These are phyloP conservation scores for Aleadryas rufinucha DNA, from an alignment of 2,113 vertebrate genomes.

Conservation along the genomic window DNA sequence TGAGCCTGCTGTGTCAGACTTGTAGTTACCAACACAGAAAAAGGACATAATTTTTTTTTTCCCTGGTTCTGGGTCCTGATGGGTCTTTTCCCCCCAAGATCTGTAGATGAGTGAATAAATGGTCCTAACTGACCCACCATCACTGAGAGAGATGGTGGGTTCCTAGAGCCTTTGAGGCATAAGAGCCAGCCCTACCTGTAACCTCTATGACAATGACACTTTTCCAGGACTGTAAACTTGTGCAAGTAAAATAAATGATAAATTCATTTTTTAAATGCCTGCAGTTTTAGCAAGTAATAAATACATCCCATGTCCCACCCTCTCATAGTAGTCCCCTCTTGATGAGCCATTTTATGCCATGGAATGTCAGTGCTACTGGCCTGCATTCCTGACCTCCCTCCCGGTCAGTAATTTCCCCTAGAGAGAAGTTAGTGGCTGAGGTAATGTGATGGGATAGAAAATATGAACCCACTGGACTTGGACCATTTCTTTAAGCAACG, in stretches of 20 bases:
- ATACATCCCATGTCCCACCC: background rate
- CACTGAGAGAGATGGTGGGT: background rate
- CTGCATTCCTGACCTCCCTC: background rate
- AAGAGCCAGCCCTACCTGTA: background rate
- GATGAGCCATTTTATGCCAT: background rate
- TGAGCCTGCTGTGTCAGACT: background rate
- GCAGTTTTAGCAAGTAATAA: background rate
- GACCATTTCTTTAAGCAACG: slow-evolving; percentile 75
- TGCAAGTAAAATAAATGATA: background rate
- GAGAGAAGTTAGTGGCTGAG: background rate
- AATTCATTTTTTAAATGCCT: background rate
- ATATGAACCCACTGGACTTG: background rate
- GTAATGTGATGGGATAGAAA: background rate
- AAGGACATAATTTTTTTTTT: background rate
- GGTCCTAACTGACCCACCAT: background rate
- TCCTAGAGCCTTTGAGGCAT: background rate
- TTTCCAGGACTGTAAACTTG: background rate
- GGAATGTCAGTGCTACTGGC: background rate
- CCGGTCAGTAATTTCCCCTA: background rate
- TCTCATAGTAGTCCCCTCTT: background rate
- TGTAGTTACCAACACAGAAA: background rate
- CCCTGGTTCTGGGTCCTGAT: background rate
- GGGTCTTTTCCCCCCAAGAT: fast-evolving
- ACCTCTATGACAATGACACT: background rate
- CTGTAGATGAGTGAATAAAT: background rate